Conservation (phyloP, 2,888 invertebrate genomes). For the Lordiphosa andalusiaca region DNA sequence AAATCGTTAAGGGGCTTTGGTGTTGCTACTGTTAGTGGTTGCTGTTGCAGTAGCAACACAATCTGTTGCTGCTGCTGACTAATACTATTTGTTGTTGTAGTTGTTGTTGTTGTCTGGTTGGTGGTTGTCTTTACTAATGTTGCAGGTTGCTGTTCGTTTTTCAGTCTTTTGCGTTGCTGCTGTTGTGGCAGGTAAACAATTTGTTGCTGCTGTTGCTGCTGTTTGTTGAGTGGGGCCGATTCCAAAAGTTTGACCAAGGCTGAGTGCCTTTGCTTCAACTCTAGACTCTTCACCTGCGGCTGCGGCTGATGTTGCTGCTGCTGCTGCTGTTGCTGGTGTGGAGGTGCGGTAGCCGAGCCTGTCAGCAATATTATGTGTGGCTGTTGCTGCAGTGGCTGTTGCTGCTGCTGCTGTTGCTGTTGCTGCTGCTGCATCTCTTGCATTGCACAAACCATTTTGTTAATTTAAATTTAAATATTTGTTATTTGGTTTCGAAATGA, state of each 20-base stretch:
- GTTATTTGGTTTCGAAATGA: conserved; percentile 75
- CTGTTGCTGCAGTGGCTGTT: conserved; percentile 55
- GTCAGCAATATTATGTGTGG: conserved; percentile 70
- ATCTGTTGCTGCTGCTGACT: conserved; percentile 71
- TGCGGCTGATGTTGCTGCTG: conserved; percentile 53
- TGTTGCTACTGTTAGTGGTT: conserved; percentile 40
- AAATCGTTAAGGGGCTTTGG: conserved; percentile 61
- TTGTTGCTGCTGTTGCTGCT: conserved; percentile 39
- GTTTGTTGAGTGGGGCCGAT: conserved; percentile 80
- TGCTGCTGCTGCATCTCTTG: conserved; percentile 70
- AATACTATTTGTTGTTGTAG: conserved; percentile 70
- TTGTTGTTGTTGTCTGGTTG: conserved; percentile 46
- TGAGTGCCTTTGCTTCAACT: conserved; percentile 84
- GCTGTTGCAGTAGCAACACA: conserved; percentile 58
- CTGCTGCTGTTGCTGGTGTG: conserved; percentile 41
- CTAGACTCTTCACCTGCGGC: conserved; percentile 75
- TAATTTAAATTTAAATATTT: conserved; percentile 39
- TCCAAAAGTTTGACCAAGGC: conserved; percentile 85
- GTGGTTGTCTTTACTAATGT: conserved; percentile 70
- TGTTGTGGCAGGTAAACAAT: conserved; percentile 43
- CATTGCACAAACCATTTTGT: conserved; percentile 80
- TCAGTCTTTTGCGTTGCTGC: conserved; percentile 78
- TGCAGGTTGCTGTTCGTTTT: conserved; percentile 73
- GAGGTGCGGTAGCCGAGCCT: conserved; percentile 38
- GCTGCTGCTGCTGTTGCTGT: conserved; percentile 61